Base-by-base conservation (phyloP, 2,888 invertebrate genomes). In the Quadroppia sp. region DNA sequence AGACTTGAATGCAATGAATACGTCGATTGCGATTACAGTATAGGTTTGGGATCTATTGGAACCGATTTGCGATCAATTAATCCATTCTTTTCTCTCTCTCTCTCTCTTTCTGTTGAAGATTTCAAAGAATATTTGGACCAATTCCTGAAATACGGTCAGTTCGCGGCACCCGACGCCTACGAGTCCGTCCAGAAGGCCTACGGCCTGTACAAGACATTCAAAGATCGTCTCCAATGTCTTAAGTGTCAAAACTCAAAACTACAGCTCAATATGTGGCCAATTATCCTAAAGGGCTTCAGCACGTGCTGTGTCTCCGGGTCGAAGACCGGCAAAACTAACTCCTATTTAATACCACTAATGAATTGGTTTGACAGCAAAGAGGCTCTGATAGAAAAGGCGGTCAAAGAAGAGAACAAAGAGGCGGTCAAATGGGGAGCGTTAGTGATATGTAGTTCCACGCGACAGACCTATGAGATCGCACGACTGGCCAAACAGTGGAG, bases 291-390 rank as follows among this genome's bases (percentile, higher is more conserved):
- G n/a, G 71, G 71, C 20, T 17, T 53, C 9, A 56, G 56, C 13
- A 56, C 50, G 13, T 42, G 23, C 0, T 74, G 74, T 71, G 56
- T 74, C 23, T 70, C 74, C 23, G 45, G 48, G 20, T 20, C 56
- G 1, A 70, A 74, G 36, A 23, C 56, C 3, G 74, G 74, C 25
- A 74, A 74, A 71, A 74, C 74, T 17, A 36, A 36, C 20, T n/a
- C 71, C 0, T 74, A 74, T 71, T 40, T 74, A 15, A 48, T 74
- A 2, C 74, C 74, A 0, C 23, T 64, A 15, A 30, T 74, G 59
- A 70, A 48, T 71, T 36, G 36, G 25, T 48, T 59, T 28, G 59
- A 67, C 30, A 32, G 64, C 17, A 11, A 11, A 17, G 48, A 73
- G 15, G 28, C 17, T 7, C 20, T 40, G 25, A n/a, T 30, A 9